Conservation (phyloP, 2,888 invertebrate genomes). For the Noctua comes region DNA sequence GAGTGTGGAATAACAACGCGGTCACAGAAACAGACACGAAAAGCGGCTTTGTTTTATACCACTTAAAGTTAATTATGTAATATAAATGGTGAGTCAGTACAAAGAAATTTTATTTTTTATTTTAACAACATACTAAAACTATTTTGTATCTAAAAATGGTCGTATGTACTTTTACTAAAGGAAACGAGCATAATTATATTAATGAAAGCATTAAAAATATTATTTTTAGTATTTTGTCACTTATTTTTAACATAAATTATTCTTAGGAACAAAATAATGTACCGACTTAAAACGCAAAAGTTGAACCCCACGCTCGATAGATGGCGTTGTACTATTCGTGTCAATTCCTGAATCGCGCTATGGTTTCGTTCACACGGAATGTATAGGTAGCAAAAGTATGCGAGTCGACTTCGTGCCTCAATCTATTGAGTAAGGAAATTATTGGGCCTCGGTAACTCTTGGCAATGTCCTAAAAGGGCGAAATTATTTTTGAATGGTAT, state of each 20-base stretch:
- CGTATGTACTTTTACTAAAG: too few relatives aligned
- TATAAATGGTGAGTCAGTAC: too few relatives aligned
- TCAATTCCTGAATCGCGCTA: constrained; percentile 1
- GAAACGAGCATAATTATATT: neutral
- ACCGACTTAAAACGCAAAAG: neutral
- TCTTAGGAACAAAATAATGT: neutral
- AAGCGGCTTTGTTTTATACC: neutral
- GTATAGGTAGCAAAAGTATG: neutral
- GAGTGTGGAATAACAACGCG: neutral
- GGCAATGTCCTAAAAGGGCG: constrained; percentile 92
- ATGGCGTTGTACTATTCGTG: neutral
- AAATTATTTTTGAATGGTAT: constrained; percentile 94
- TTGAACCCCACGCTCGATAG: constrained; percentile 1
- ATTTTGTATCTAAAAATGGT: neutral
- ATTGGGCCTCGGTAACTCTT: constrained; percentile 97
- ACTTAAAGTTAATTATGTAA: too few relatives aligned
- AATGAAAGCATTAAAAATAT: neutral
- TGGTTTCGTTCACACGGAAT: constrained; percentile 8
- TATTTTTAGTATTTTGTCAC: neutral
- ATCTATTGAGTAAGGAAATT: constrained; percentile 99
- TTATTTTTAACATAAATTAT: neutral
- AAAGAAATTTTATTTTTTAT: too few relatives aligned
- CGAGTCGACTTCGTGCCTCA: constrained; percentile 86
- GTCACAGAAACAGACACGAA: neutral
- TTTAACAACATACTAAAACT: too few relatives aligned